Conservation (phyloP, 2,888 invertebrate genomes). For the Lacanobia wlatinum region DNA sequence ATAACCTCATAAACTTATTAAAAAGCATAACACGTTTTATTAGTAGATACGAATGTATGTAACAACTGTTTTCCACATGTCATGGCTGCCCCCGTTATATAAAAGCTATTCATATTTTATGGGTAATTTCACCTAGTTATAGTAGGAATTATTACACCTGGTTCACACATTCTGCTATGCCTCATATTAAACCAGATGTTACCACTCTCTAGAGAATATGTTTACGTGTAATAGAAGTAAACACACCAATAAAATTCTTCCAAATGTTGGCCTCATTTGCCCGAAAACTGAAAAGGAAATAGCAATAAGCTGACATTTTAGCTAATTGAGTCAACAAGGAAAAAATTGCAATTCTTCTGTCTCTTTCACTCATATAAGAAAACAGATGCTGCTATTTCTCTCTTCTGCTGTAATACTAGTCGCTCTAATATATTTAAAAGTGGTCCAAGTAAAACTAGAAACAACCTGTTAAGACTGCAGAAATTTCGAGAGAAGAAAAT, state of each 20-base stretch:
- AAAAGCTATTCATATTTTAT: constrained; percentile 13
- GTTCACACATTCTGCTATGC: constrained; percentile 1
- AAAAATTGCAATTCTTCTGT: not conserved
- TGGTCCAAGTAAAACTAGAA: not conserved
- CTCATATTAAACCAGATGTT: constrained; percentile 1
- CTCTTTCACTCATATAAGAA: not conserved
- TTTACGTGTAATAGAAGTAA: not conserved
- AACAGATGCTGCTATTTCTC: not conserved
- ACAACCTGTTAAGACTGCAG: not conserved
- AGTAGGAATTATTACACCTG: constrained; percentile 2
- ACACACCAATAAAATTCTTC: not conserved
- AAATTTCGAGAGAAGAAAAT: not conserved
- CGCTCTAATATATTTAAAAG: too few relatives aligned
- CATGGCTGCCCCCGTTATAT: not conserved
- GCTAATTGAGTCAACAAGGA: not conserved
- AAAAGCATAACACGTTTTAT: not conserved
- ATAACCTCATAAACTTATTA: too few relatives aligned
- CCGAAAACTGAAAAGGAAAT: constrained; percentile 2
- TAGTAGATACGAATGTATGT: not conserved
- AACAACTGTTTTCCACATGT: not conserved
- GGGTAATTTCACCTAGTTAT: constrained; percentile 1
- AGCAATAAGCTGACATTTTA: not conserved
- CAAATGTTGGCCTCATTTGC: not conserved
- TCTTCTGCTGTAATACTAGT: not conserved
- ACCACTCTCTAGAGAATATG: not conserved